Evolutionary conservation across 1,140 invertebrate genomes (phyloP), one percentile per base, ranked within the genome.

Genomic region (Gonatopus flavifemur): DNA sequence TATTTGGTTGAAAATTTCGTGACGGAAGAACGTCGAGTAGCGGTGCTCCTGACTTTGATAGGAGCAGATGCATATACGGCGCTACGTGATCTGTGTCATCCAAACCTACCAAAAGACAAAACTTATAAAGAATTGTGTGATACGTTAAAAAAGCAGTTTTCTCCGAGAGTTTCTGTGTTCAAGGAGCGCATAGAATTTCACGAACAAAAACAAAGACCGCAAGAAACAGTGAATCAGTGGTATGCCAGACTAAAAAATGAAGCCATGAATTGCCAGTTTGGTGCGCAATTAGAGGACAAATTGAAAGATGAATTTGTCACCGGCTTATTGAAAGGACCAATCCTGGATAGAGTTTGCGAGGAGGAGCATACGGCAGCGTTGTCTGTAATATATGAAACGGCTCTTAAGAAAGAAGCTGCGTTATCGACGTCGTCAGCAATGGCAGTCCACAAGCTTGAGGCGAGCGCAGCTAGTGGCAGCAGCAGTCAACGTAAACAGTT

Each of bases 251-350:
- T 62, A n/a, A 56, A 52, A 37, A 49, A 24, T 19, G 46, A 50
- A 36, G 49, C 52, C 6, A 39, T 38, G 18, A 36, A 44, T 32
- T 62, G 53, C 30, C 25, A 51, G 24, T 62, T 62, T 42, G 53
- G 52, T n/a, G 12, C 15, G 4, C 36, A 51, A 15, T 32, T 66
- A 19, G 57, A 63, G 1, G 44, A 55, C 3, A 49, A 47, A 30
- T 40, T 67, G 3, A 63, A 57, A 37, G 63, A 69, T 46, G 57
- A 50, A 21, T 67, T 69, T 38, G 49, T 69, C 10, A 57, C 57
- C 2, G 64, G 64, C 3, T 16, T 67, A 33, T 19, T 22, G 7
- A 40, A 35, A 32, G 60, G 58, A 2, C 44, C 40, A 5, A 48
- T 63, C 3, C 31, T 65, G 9, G 58, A 65, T 35, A 32, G 53